Percentiles rank a stretch among this genome's conserved stretches.
phyloP scores from a whole-genome alignment of 2,113 vertebrate species.

The Actenoides lindsayi region DNA sequence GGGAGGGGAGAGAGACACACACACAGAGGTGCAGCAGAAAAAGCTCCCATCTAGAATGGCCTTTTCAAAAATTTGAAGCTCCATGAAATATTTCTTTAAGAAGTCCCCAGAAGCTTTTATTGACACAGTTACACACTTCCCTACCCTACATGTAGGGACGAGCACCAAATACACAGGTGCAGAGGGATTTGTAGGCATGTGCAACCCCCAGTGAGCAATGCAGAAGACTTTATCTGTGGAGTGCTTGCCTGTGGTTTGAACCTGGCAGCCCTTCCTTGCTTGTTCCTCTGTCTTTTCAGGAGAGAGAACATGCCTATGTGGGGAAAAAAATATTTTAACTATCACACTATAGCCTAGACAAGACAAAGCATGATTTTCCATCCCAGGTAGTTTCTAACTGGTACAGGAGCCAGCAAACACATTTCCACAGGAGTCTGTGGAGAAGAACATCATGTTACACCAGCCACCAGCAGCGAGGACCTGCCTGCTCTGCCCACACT shows the following conservation, averaged over 20 bases:
- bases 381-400: not conserved
- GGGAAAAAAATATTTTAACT: not conserved
- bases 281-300: not conserved
- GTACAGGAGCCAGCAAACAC: not conserved
- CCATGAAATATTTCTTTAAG: not conserved
- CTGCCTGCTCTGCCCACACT: not conserved
- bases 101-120: not conserved
- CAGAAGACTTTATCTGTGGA: not conserved
- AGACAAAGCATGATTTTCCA: not conserved
- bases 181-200: not conserved
- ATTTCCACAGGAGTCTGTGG: not conserved
- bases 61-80: not conserved
- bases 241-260: not conserved
- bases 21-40: not conserved
- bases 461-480: not conserved
- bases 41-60: not conserved
- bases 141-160: not conserved
- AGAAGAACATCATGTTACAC: not conserved
- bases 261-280: not conserved
- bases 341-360: not conserved
- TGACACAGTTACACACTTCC: not conserved
- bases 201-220: not conserved
- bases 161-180: not conserved
- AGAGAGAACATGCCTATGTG: rapidly evolving
- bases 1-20: not conserved